These are phyloP conservation scores for Polyommatus iphigenia DNA, from an alignment of 2,888 invertebrate species.

Conservation along the genomic window DNA sequence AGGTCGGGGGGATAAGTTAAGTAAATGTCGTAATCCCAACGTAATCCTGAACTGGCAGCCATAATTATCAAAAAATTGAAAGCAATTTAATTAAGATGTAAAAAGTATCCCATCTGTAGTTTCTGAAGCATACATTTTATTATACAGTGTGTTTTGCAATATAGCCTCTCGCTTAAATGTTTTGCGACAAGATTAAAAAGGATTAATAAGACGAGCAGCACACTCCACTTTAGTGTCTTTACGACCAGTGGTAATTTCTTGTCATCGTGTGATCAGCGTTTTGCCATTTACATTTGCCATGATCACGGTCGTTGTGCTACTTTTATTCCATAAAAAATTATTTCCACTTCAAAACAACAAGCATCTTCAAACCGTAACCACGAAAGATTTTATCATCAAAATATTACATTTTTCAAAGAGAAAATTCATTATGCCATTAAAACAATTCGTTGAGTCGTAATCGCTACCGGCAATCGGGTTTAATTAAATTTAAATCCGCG, in stretches of 20 bases:
- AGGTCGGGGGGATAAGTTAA: not conserved
- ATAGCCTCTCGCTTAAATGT: too few species aligned
- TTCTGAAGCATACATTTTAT: too few species aligned
- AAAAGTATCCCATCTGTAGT: too few species aligned
- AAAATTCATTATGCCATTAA: slow-evolving; percentile 10
- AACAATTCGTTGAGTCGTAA: slow-evolving; percentile 9
- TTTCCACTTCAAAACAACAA: not conserved
- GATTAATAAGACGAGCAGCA: too few species aligned
- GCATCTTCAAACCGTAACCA: not conserved
- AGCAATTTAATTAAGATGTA: too few species aligned
- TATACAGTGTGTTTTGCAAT: too few species aligned
- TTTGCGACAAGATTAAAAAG: too few species aligned
- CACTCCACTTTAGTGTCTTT: not conserved
- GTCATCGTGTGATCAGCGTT: not conserved
- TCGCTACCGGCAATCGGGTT: slow-evolving; percentile 21
- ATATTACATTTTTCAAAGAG: not conserved
- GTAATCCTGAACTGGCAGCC: not conserved
- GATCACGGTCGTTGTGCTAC: too few species aligned
- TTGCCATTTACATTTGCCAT: not conserved
- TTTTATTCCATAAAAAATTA: not conserved
- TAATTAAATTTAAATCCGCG: slow-evolving; percentile 30
- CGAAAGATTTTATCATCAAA: not conserved
- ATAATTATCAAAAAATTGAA: too few species aligned
- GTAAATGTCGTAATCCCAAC: too few species aligned
- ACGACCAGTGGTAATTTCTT: not conserved